Evolutionary conservation across 2,888 invertebrate species (phyloP).

Genomic region (Ephialtes manifestator): DNA sequence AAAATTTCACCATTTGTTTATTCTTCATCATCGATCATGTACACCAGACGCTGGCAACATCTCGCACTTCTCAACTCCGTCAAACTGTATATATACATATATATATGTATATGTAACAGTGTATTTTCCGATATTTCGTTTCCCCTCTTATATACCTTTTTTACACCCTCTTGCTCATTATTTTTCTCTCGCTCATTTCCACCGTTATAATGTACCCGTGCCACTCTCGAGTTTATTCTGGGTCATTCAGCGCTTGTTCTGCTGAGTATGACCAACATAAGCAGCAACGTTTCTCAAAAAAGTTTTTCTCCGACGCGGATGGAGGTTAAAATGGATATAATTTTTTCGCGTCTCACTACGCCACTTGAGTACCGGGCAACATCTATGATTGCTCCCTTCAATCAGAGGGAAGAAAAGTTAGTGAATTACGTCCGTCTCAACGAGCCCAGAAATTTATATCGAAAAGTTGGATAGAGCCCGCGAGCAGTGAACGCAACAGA

Average conservation of each 20-base stretch:
- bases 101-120: neutral
- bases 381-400: conserved; percentile 62
- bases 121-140: conserved; percentile 31
- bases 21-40: conserved; percentile 55
- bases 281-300: conserved; percentile 46
- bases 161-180: conserved; percentile 47
- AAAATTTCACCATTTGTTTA: conserved; percentile 39
- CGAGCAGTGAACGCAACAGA: neutral
- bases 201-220: conserved; percentile 17
- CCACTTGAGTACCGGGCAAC: conserved; percentile 47
- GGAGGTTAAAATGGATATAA: conserved; percentile 40
- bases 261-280: conserved; percentile 25
- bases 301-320: conserved; percentile 48
- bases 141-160: conserved; percentile 22
- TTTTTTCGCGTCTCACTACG: conserved; percentile 59
- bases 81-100: neutral
- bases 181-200: conserved; percentile 55
- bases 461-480: conserved; percentile 53
- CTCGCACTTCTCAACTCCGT: neutral
- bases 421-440: conserved; percentile 69
- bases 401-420: conserved; percentile 67
- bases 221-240: conserved; percentile 25
- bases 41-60: conserved; percentile 9
- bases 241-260: conserved; percentile 17
- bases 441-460: conserved; percentile 70